phyloP scores from a whole-genome alignment of 2,888 invertebrate genomes.

The Drosophila leonis region DNA sequence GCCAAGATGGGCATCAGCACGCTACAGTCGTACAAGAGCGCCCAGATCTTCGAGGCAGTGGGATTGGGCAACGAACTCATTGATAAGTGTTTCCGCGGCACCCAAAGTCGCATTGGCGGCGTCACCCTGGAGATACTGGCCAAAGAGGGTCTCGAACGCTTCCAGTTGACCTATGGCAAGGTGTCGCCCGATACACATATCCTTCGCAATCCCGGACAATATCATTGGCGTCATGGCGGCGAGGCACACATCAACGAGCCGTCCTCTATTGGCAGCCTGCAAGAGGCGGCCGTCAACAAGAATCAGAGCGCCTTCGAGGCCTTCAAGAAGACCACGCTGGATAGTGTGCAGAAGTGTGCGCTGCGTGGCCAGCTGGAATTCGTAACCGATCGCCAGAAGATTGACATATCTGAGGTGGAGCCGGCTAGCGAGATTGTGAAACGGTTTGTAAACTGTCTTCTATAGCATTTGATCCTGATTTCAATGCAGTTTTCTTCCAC shows the following conservation, averaged over 20 bases:
- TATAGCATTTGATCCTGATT: background rate
- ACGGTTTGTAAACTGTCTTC: constrained; percentile 88
- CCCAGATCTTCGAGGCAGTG: constrained; percentile 99
- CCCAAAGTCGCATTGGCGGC: constrained; percentile 92
- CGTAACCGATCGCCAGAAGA: constrained; percentile 90
- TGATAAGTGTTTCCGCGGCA: constrained; percentile 95
- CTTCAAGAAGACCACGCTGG: constrained; percentile 94
- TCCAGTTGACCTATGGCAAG: constrained; percentile 89
- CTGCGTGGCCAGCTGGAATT: constrained; percentile 97
- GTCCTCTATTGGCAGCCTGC: constrained; percentile 89
- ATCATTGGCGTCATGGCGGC: constrained; percentile 98
- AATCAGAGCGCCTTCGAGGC: constrained; percentile 93
- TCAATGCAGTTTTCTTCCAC: background rate
- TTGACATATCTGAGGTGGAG: constrained; percentile 95
- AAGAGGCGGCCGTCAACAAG: constrained; percentile 95
- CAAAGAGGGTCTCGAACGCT: constrained; percentile 93
- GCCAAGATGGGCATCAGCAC: constrained; percentile 99
- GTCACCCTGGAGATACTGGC: constrained; percentile 95
- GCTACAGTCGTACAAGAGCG: constrained; percentile 98
- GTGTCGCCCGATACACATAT: constrained; percentile 88
- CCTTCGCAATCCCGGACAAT: constrained; percentile 95
- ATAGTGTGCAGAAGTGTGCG: constrained; percentile 94
- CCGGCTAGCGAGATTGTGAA: constrained; percentile 97
- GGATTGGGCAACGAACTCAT: constrained; percentile 97
- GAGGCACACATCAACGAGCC: constrained; percentile 99